Evolutionary conservation across 2,888 invertebrate species (phyloP), one percentile per base, ranked within the genome.

Genomic region (Calliscelio sp.): DNA sequence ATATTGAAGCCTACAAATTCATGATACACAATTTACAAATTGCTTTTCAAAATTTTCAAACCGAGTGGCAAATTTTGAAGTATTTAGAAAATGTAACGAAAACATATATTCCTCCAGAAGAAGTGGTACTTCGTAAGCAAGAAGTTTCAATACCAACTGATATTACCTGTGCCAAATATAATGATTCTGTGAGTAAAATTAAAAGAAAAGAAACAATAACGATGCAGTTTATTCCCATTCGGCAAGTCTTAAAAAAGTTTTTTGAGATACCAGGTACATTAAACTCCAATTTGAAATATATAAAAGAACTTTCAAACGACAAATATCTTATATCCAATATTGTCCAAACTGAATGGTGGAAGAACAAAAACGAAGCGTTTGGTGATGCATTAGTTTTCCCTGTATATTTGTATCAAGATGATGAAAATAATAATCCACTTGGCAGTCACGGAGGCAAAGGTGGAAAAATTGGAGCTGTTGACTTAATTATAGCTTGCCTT

Each of bases 401-500:
- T 10, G 11, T 85, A 2, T 81, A 75, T n/a, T 44, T 87, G 38
- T 83, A 87, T 44, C 84, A 38, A 38, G 38, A 38, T 38, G 14
- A 38, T 38, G 6, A 38, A 11, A 14, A 38, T 57, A 28, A 85
- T 38, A 87, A 87, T 59, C 85, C 82, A 6, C 44, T 80, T 3
- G 82, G 75, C 5, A 82, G 75, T 59, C 82, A 81, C 24, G 55
- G 59, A 22, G 85, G 79, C 4, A 68, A 79, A 7, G 63, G 71
- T 14, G 38, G 38, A 11, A 85, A 85, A 28, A 65, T 81, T 28
- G 82, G 75, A 16, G 82, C 75, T 35, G 73, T 84, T 11, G 80
- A 84, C 46, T 20, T 84, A 25, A 73, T 57, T 22, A 71, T 84
- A 5, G 77, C 84, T 8, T 84, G 84, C 25, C 46, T 81, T 22